These are phyloP conservation scores for Archivesica marissinica DNA, from an alignment of 1,140 invertebrate species.

Conservation along the genomic window DNA sequence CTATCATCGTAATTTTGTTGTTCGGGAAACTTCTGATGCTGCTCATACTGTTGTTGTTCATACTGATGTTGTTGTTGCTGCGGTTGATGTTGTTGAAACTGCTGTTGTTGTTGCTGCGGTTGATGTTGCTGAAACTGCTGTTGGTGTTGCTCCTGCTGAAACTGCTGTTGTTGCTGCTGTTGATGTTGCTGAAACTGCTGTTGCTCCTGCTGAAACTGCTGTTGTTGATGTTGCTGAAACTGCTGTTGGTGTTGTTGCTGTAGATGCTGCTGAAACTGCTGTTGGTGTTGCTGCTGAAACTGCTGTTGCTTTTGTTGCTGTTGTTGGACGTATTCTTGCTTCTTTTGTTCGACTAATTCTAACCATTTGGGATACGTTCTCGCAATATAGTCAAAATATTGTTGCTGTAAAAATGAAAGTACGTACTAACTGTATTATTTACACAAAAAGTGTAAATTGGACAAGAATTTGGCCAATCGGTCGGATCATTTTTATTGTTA, in stretches of 20 bases:
- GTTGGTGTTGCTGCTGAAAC: conserved; percentile 33
- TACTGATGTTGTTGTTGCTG: conserved; percentile 54
- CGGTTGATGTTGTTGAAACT: conserved; percentile 13
- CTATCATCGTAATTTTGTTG: background rate
- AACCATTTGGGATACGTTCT: conserved; percentile 80
- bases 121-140: conserved; percentile 55
- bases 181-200: conserved; percentile 19
- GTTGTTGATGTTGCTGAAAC: conserved; percentile 31
- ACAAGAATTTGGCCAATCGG: too few relatives aligned
- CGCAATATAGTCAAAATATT: conserved; percentile 70
- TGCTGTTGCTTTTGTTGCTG: conserved; percentile 54
- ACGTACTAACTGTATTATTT: too few relatives aligned
- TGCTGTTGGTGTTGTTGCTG: conserved; percentile 55
- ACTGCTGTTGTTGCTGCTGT: conserved; percentile 61
- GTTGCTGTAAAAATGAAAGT: conserved; percentile 41
- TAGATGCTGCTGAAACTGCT: conserved; percentile 24
- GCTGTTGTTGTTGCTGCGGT: conserved; percentile 35
- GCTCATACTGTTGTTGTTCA: conserved; percentile 39
- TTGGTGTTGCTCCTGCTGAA: conserved; percentile 55
- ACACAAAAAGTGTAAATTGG: too few relatives aligned
- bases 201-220: too few relatives aligned
- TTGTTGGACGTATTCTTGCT: conserved; percentile 58
- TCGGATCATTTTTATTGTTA: too few relatives aligned
- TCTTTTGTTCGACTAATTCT: conserved; percentile 70
- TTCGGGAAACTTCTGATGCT: conserved; percentile 40